Evolutionary conservation across 2,113 vertebrate species (phyloP).

Genomic region (Leptobrachium ailaonicum): DNA sequence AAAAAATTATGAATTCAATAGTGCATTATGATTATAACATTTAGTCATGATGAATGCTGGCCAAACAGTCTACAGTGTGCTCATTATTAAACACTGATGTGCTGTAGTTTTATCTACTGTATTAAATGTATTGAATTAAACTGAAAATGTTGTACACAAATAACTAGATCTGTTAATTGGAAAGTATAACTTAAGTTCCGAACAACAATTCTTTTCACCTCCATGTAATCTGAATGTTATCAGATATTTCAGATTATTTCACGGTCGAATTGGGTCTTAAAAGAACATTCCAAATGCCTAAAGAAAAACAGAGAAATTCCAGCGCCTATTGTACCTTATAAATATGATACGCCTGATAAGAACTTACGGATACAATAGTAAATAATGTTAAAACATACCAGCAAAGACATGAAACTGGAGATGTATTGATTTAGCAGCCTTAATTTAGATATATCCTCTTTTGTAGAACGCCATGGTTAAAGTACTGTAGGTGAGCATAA

Average conservation of each 20-base stretch:
- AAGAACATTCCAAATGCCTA: conserved; percentile 44
- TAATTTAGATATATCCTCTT: conserved; percentile 6
- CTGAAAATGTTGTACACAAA: conserved; percentile 27
- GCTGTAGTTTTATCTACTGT: too few relatives aligned
- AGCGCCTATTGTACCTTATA: conserved; percentile 40
- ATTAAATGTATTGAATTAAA: conserved; percentile 6
- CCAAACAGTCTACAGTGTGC: too few relatives aligned
- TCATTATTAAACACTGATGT: too few relatives aligned
- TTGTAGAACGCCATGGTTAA: conserved; percentile 19
- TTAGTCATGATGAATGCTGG: too few relatives aligned
- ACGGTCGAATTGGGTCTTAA: conserved; percentile 36
- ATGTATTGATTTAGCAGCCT: conserved; percentile 24
- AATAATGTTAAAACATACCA: conserved; percentile 41
- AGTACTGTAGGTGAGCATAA: conserved; percentile 20
- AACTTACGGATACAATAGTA: conserved; percentile 45
- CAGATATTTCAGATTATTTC: conserved; percentile 44
- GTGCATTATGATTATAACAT: too few relatives aligned
- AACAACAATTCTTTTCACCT: conserved; percentile 44
- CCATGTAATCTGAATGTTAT: conserved; percentile 46
- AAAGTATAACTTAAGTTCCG: conserved; percentile 26
- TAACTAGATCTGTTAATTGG: conserved; percentile 11
- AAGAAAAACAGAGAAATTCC: conserved; percentile 42
- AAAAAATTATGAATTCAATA: too few relatives aligned
- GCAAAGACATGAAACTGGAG: conserved; percentile 21
- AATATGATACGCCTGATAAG: conserved; percentile 48